Evolutionary conservation across 2,888 invertebrate species (phyloP), one percentile per base, ranked within the genome.

Genomic region (Trisateles emortualis): DNA sequence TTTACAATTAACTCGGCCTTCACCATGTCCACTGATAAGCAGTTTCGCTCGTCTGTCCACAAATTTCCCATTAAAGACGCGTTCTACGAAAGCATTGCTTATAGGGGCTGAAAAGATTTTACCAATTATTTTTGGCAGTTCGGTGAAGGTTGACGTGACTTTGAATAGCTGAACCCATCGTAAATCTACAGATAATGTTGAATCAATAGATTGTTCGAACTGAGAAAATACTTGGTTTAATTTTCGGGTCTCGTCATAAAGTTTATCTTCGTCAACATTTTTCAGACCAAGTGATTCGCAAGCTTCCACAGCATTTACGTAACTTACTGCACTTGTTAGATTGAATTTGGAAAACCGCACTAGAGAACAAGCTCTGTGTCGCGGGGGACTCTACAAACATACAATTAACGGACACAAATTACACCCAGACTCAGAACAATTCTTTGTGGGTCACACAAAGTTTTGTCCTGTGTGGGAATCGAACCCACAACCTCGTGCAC

Each of bases 1-100:
- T 56, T 56, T 30, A 47, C 46, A 50, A 50, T 45, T 50, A 36
- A 49, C 40, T 45, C 49, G 9, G 45, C 39, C 41, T 49, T 49
- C 30, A 54, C 49, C 54, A 45, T 49, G 45, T 54, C 46, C 32
- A 55, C 55, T 19, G 55, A 55, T 13, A 50, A 50, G 42, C 50
- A 50, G 46, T 22, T 56, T 42, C 16, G 47, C 44, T 48, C 44
- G 38, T 56, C 44, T 48, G 52, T 44, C 52, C 57, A 57, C 56
- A 54, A 45, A 39, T 56, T 43, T 39, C 44, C 22, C 47, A 56
- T 47, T 47, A 51, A 46, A 38, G 46, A 55, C 36, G 8, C 36
- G 16, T 36, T 36, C 36, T 16, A 16, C 36, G 16, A 16, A 14
- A 16, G 36, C 36, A 16, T 36, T 16, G 16, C 16, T 16, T 14